Evolutionary conservation across 2,113 vertebrate genomes (phyloP), one percentile per base, ranked within the genome.

Genomic region (Catharus minimus): DNA sequence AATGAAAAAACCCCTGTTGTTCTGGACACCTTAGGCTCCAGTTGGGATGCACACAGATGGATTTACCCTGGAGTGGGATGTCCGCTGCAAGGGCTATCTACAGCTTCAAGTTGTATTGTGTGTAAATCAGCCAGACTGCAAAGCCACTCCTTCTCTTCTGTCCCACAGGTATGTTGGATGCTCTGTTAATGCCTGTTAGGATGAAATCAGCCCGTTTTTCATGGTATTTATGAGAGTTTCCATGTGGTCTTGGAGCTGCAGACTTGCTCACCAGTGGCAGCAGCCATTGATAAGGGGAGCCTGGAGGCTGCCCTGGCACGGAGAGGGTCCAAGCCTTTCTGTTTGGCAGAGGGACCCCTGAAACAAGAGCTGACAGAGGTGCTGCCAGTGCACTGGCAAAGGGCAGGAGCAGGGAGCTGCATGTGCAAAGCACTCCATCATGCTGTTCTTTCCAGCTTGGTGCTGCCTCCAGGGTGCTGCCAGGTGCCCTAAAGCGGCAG

Each of bases 161-260:
- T 85, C 46, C 41, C 64, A 50, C 36, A 76, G 32, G 27, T 60
- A 23, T 6, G 1, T 60, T 71, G 24, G 10, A 36, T 55, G 20
- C 15, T 76, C 50, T 76, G 39, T 60, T 39, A 32, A 32, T 71
- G 52, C 36, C 69, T 32, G 5, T 7, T 39, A 44, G 52, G 46
- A 39, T 20, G 49, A 81, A 76, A 26, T 5, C 32, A 55, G 13
- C 14, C 41, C 24, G 15, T 32, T 81, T 68, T 71, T 55, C 50
- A 44, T 10, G 8, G 7, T 24, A 44, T 55, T 44, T 43, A 2
- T 55, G 64, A 38, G 21, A n/a, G 23, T 55, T 76, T 81, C 44
- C 32, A 11, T 1, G 1, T 33, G 46, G 15, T 21, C 33, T 76
- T 0, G 0, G 69, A 55, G 27, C 23, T 76, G 33, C 57, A 75